Percentiles rank a stretch among this genome's conserved stretches.
phyloP scores from a whole-genome alignment of 2,113 vertebrate genomes.

The Syngnathus typhle region DNA sequence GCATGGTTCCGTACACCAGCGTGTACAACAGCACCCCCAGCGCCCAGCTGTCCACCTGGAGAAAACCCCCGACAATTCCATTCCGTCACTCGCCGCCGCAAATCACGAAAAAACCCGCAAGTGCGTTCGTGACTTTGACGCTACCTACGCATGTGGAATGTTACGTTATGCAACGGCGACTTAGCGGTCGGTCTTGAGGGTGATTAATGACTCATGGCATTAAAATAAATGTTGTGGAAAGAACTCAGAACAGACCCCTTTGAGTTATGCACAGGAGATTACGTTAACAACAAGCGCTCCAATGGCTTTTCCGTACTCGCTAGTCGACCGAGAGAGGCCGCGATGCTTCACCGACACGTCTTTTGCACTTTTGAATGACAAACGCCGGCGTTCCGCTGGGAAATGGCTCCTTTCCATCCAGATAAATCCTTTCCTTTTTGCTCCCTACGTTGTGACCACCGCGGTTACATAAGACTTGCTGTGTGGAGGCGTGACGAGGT shows the following conservation, averaged over 20 bases:
- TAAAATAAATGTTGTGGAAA: constrained; percentile 29
- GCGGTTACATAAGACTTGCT: constrained; percentile 52
- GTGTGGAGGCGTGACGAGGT: constrained; percentile 35
- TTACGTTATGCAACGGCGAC: constrained; percentile 11
- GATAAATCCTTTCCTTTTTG: constrained; percentile 31
- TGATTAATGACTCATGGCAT: constrained; percentile 32
- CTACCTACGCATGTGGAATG: constrained; percentile 1
- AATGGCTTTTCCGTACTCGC: constrained; percentile 4
- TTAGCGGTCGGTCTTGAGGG: not conserved
- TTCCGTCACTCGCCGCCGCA: not conserved
- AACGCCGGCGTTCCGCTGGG: constrained; percentile 19
- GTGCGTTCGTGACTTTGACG: not conserved
- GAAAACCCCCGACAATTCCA: not conserved
- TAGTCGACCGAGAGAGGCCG: not conserved
- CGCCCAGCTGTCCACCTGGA: constrained; percentile 97
- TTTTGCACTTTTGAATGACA: constrained; percentile 14
- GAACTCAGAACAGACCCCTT: constrained; percentile 13
- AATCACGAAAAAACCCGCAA: not conserved
- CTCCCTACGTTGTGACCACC: constrained; percentile 55
- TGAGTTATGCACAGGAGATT: constrained; percentile 16
- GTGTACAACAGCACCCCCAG: constrained; percentile 96
- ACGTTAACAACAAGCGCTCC: constrained; percentile 12
- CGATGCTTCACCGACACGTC: not conserved
- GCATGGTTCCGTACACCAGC: constrained; percentile 96
- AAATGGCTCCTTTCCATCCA: constrained; percentile 31